Evolutionary conservation across 2,888 invertebrate species (phyloP).

Genomic region (Fragum fragum): DNA sequence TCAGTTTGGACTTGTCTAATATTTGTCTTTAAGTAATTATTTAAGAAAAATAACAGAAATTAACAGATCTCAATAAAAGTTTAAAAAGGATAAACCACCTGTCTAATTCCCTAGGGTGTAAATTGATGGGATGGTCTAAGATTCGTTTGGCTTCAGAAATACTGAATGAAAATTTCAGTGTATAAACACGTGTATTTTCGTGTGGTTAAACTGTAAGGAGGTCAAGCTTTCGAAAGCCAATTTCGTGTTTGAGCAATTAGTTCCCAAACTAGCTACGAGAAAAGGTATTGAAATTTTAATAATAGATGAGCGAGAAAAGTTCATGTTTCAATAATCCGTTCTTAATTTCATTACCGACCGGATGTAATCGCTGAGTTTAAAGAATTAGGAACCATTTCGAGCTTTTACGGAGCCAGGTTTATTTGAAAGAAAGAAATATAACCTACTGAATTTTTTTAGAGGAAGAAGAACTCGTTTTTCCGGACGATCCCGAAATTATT

Average conservation of each 20-base stretch:
- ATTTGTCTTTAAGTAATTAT: no score
- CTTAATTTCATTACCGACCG: conserved; percentile 21
- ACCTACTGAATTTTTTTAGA: no score
- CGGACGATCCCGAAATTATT: no score
- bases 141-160: no score
- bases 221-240: conserved; percentile 8
- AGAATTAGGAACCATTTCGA: conserved; percentile 19
- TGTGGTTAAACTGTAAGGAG: not conserved
- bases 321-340: conserved; percentile 26
- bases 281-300: conserved; percentile 27
- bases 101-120: no score
- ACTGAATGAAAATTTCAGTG: no score
- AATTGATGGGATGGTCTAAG: no score
- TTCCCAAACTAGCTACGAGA: conserved; percentile 20
- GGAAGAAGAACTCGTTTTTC: no score
- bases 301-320: conserved; percentile 23
- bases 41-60: no score
- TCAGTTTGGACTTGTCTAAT: no score
- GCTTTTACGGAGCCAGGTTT: conserved; percentile 8
- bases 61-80: no score
- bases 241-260: conserved; percentile 24
- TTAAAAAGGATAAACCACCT: no score
- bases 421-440: conserved; percentile 10
- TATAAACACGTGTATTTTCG: not conserved
- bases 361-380: conserved; percentile 15